phyloP scores from a whole-genome alignment of 2,888 invertebrate genomes.

The Leistus spinibarbis region DNA sequence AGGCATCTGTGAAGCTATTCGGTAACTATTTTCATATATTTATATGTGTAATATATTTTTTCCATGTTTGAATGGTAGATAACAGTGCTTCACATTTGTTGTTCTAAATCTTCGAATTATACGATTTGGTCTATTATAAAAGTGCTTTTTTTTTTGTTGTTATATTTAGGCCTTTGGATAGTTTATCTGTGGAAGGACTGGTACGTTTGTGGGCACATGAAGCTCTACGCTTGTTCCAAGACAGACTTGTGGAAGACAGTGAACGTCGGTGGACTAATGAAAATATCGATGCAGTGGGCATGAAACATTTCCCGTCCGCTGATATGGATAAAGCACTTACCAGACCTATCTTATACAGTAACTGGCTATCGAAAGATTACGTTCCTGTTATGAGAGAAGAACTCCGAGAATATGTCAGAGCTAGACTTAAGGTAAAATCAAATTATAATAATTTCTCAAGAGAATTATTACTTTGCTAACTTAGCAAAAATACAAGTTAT shows the following conservation, averaged over 20 bases:
- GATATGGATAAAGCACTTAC: slow-evolving; percentile 78
- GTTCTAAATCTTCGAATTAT: slow-evolving; percentile 9
- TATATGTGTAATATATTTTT: slow-evolving; percentile 1
- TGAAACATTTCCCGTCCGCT: slow-evolving; percentile 87
- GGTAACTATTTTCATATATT: slow-evolving; percentile 54
- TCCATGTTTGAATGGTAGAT: slow-evolving; percentile 4
- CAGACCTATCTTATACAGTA: slow-evolving; percentile 96
- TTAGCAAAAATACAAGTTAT: no score
- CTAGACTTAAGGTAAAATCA: slow-evolving; percentile 83
- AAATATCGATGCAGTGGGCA: slow-evolving; percentile 90
- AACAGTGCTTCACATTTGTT: slow-evolving; percentile 7
- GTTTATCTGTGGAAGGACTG: slow-evolving; percentile 88
- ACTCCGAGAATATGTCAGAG: slow-evolving; percentile 94
- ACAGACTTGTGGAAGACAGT: slow-evolving; percentile 89
- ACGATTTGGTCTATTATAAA: background rate
- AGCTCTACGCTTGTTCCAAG: slow-evolving; percentile 96
- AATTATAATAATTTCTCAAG: no score
- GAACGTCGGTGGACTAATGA: slow-evolving; percentile 99
- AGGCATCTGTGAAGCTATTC: slow-evolving; percentile 97
- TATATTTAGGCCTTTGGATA: slow-evolving; percentile 82
- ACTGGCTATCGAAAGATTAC: slow-evolving; percentile 99
- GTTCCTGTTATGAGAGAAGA: slow-evolving; percentile 95
- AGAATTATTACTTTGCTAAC: no score
- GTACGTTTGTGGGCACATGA: slow-evolving; percentile 99
- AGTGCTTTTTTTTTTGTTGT: slow-evolving; percentile 37